These are phyloP conservation scores for Charanyca ferruginea DNA, from an alignment of 2,888 invertebrate genomes.

Conservation along the genomic window DNA sequence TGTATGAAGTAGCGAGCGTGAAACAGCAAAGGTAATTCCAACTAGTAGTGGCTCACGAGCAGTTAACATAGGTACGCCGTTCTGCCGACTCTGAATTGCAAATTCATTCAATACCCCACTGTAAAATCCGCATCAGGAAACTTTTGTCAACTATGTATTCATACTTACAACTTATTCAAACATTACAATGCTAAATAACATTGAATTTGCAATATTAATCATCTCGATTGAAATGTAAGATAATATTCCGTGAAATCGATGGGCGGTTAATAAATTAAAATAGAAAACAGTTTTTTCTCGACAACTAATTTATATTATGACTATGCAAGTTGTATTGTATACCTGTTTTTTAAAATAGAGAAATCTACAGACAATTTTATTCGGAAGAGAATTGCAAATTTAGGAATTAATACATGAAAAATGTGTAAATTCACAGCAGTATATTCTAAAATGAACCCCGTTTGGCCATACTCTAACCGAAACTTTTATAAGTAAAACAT, in stretches of 20 bases:
- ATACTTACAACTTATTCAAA: slow-evolving; percentile 27
- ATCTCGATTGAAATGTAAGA: slow-evolving; percentile 30
- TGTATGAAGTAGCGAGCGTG: slow-evolving; percentile 55
- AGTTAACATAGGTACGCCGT: slow-evolving; percentile 60
- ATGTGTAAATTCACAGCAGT: neutral
- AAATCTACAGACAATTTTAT: slow-evolving; percentile 15
- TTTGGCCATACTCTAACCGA: slow-evolving; percentile 24
- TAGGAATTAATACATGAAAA: neutral
- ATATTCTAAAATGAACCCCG: slow-evolving; percentile 15
- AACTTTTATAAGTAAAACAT: slow-evolving; percentile 56
- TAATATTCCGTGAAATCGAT: slow-evolving; percentile 39
- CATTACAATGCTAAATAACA: slow-evolving; percentile 16
- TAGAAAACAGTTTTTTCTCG: slow-evolving; percentile 34
- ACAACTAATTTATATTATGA: slow-evolving; percentile 39
- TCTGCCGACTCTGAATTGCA: slow-evolving; percentile 62
- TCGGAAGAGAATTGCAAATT: neutral
- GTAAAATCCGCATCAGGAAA: slow-evolving; percentile 45
- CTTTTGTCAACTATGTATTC: slow-evolving; percentile 38
- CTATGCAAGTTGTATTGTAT: slow-evolving; percentile 6
- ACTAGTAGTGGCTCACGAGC: slow-evolving; percentile 59
- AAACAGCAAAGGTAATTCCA: slow-evolving; percentile 61
- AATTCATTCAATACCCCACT: slow-evolving; percentile 58
- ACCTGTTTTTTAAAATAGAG: slow-evolving; percentile 16
- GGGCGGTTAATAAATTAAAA: slow-evolving; percentile 20
- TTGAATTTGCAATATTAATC: slow-evolving; percentile 33